Percentiles rank a stretch among this genome's conserved stretches.
Evolutionary conservation across 2,113 vertebrate genomes (phyloP).

Genomic region (Illadopsis cleaveri): DNA sequence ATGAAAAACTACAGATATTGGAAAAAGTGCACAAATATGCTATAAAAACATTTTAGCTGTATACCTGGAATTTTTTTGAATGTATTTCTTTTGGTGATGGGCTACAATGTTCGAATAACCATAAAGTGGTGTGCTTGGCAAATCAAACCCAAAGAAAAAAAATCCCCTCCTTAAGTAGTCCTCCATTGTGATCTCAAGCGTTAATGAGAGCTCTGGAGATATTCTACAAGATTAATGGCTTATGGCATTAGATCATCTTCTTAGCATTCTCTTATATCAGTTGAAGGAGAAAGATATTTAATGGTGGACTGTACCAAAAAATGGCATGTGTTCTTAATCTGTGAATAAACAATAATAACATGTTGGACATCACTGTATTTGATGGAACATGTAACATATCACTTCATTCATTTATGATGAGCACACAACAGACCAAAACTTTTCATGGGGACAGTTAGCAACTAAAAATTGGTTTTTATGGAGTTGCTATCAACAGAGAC

Average conservation of each 20-base stretch:
- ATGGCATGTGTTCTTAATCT: neutral
- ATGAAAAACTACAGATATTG: neutral
- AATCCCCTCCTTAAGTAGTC: rapidly evolving
- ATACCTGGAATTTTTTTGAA: neutral
- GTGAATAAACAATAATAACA: neutral
- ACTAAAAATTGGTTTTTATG: neutral
- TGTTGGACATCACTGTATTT: neutral
- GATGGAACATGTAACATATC: rapidly evolving
- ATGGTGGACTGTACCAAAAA: neutral
- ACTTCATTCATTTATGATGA: neutral
- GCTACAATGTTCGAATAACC: neutral
- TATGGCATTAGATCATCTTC: neutral
- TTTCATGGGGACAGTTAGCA: neutral
- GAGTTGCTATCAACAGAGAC: neutral
- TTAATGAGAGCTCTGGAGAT: neutral
- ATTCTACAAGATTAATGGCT: neutral
- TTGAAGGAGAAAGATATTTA: neutral
- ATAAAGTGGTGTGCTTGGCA: neutral
- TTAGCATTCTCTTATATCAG: neutral
- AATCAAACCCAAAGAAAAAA: neutral
- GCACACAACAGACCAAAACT: neutral
- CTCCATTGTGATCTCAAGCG: neutral
- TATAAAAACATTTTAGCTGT: neutral
- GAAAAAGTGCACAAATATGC: neutral
- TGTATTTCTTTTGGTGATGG: neutral